Evolutionary conservation across 92 coral and sea anemone genomes (phyloP), one percentile per base, ranked within the genome.

Genomic region (Virgularia gustaviana): DNA sequence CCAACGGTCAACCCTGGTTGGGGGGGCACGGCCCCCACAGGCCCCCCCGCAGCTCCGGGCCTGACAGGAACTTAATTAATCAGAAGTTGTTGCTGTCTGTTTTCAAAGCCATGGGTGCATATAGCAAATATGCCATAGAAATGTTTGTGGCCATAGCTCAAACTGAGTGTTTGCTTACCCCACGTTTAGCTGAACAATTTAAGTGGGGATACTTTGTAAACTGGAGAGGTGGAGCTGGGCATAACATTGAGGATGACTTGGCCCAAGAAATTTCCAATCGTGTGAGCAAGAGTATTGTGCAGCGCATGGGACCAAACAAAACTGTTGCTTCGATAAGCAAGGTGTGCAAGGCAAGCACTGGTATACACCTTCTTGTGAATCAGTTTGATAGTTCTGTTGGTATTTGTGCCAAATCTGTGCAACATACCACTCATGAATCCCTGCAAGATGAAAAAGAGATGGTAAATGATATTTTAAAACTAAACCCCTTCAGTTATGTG

Each of bases 241-340:
- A 70, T 18, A 70, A 70, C 28, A 70, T 70, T 29, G 76, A 70
- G 29, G 76, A 70, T 47, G 76, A 70, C 24, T 25, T 70, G 45
- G 28, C 76, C 2, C 76, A 70, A 22, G 76, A 70, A 36, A 51
- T 70, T 27, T 13, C 24, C 22, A 70, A 70, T 29, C 42, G 76
- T 11, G 22, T 70, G 3, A 49, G 63, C 62, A 70, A 49, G 36
- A 70, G 63, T 20, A 70, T 67, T 11, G 74, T 67, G 9, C 74
- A 67, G 30, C 61, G 83, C 72, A 83, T 83, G 87, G 83, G 83
- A n/a, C 80, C 77, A 55, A 83, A 83, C 80, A 83, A 83, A 83
- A 83, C 88, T 31, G 15, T 75, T 9, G 15, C 29, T 13, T 75
- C 79, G 8, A 60, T 75, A 19, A 75, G 68, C 31, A 75, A 75